phyloP scores from a whole-genome alignment of 2,888 invertebrate species.

The Microctonus hyperodae region DNA sequence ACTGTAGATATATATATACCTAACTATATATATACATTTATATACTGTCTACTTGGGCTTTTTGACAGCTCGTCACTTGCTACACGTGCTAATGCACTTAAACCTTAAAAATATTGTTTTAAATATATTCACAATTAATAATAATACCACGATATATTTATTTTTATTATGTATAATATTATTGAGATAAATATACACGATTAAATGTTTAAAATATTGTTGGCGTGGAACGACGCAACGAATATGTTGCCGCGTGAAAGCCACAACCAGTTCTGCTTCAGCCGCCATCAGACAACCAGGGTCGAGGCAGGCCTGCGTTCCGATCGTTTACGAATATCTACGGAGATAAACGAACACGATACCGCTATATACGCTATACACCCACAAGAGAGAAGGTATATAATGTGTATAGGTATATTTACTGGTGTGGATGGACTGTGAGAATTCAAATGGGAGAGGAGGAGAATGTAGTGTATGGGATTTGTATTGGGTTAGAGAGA shows the following conservation, averaged over 20 bases:
- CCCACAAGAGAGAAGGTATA: conserved; percentile 11
- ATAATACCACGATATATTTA: neutral
- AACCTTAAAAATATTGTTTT: neutral
- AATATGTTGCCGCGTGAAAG: conserved; percentile 54
- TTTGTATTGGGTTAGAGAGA: conserved; percentile 20
- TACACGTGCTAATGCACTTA: conserved; percentile 4
- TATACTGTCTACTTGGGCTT: conserved; percentile 1
- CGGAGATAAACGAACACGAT: conserved; percentile 37
- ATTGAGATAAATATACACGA: neutral
- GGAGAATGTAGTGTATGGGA: conserved; percentile 13
- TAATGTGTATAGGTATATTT: neutral
- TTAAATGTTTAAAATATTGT: neutral
- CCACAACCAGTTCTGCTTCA: conserved; percentile 58
- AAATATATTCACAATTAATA: neutral
- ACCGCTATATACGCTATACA: conserved; percentile 26
- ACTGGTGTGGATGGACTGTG: conserved; percentile 3
- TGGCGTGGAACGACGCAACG: conserved; percentile 19
- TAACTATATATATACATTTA: neutral
- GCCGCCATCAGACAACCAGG: conserved; percentile 57
- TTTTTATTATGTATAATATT: conserved; percentile 6
- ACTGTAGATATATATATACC: neutral
- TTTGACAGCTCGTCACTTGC: conserved; percentile 17
- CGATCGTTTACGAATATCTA: conserved; percentile 43
- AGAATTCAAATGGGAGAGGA: conserved; percentile 12
- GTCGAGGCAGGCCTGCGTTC: conserved; percentile 51